Base-by-base conservation (phyloP, 2,888 invertebrate species). In the Brachylomia viminalis region DNA sequence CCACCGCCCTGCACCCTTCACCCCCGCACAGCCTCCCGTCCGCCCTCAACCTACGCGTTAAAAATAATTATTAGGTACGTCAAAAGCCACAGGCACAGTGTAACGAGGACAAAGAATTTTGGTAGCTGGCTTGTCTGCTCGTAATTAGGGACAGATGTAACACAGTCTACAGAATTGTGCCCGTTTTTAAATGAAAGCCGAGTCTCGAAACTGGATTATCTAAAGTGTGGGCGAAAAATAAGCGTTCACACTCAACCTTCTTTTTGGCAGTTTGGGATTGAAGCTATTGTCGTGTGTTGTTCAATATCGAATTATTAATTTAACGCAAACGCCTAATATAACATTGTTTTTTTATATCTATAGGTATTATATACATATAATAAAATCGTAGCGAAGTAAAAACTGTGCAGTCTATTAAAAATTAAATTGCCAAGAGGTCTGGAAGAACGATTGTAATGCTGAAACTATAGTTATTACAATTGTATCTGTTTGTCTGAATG, bases 11-110 rank as follows among this genome's bases (percentile, higher is more conserved):
- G 70, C 59, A 6, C 70, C 73, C 38, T 47, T 42, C 67, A 1
- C 71, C 59, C 62, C 54, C 52, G 38, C 79, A 30, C 79, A 54
- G 54, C 69, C 58, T 64, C 61, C 67, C 75, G 6, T 61, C 77
- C 83, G 62, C 85, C 75, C 77, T 72, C 81, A 83, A 64, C 82
- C 83, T 86, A 88, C 86, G 84, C 86, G 82, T 80, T 81, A 84
- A 88, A 88, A 89, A 88, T 88, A 86, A 84, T 88, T 89, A 89
- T 87, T 87, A 88, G 86, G 75, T 81, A 87, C 82, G 80, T 85
- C 85, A 83, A 86, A 87, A 85, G 84, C 82, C 86, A 86, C 76
- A 42, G 70, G 73, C 76, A 70, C 72, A 59, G 78, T 84, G 78
- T 78, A 83, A 82, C 83, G 74, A 84, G 82, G 77, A 87, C 83